phyloP scores from a whole-genome alignment of 2,113 vertebrate genomes.

The Chlamydotis undulata region DNA sequence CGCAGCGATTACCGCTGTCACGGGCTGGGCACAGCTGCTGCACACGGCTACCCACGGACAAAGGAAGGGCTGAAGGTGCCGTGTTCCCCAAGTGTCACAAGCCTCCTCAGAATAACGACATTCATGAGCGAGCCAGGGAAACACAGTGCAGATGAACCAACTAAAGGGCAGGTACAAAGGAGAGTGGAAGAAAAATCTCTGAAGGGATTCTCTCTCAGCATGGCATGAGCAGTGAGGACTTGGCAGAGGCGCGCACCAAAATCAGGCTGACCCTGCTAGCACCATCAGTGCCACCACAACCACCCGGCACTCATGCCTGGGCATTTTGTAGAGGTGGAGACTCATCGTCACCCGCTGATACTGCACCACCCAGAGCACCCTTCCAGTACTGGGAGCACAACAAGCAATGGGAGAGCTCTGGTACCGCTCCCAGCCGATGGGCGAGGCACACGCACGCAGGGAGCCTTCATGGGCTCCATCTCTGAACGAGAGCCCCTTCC shows the following conservation, averaged over 20 bases:
- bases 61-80: background rate
- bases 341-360: too few relatives aligned
- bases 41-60: background rate
- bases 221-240: accelerated
- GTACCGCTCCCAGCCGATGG: background rate
- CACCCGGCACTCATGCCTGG: background rate
- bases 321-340: background rate
- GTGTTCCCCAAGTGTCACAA: background rate
- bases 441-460: accelerated
- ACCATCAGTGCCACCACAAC: background rate
- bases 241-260: background rate
- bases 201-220: too few relatives aligned
- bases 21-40: background rate
- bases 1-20: accelerated
- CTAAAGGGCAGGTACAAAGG: background rate
- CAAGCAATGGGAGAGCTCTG: accelerated
- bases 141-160: background rate
- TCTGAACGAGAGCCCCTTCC: background rate
- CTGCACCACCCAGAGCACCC: background rate
- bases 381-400: background rate
- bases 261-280: background rate
- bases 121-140: background rate
- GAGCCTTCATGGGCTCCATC: accelerated
- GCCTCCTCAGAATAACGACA: background rate
- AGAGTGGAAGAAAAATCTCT: background rate